Conservation (phyloP, 35 echinoderm and acorn worm species). For the Heliocidaris tuberculata region DNA sequence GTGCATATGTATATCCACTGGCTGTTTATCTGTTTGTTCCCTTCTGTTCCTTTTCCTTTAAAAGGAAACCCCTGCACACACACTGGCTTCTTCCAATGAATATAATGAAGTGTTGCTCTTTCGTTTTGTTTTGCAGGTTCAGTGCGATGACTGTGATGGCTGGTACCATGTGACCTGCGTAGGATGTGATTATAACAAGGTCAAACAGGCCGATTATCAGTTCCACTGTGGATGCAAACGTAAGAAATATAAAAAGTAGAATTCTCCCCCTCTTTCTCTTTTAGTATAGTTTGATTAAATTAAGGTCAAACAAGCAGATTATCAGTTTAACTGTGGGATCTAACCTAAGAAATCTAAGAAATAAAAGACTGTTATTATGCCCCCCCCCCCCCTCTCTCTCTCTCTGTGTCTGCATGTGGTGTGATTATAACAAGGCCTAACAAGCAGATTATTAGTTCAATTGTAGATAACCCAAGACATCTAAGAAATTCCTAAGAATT, state of each 20-base stretch:
- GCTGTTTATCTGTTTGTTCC: no score
- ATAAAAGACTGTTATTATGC: background rate
- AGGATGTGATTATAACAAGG: conserved; percentile 68
- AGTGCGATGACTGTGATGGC: conserved; percentile 76
- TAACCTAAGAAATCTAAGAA: background rate
- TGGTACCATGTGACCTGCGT: conserved; percentile 78
- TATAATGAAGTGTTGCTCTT: background rate
- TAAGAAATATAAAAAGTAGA: no score
- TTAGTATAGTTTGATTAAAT: conserved; percentile 33
- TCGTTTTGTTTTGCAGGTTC: conserved; percentile 58
- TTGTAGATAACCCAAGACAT: conserved; percentile 42
- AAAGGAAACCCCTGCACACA: no score
- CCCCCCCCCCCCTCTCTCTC: background rate
- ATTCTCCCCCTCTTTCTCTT: background rate
- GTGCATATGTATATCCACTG: no score
- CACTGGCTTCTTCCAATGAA: no score
- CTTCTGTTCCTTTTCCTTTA: no score
- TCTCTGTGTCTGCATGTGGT: conserved; percentile 65
- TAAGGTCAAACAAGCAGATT: conserved; percentile 61
- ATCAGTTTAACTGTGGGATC: conserved; percentile 70
- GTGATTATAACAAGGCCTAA: conserved; percentile 63
- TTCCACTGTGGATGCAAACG: conserved; percentile 68
- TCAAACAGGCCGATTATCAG: conserved; percentile 47
- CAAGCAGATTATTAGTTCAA: conserved; percentile 55
- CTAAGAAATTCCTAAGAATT: no score